Conservation (phyloP, 2,113 vertebrate genomes). For the Dipodomys stephensi region DNA sequence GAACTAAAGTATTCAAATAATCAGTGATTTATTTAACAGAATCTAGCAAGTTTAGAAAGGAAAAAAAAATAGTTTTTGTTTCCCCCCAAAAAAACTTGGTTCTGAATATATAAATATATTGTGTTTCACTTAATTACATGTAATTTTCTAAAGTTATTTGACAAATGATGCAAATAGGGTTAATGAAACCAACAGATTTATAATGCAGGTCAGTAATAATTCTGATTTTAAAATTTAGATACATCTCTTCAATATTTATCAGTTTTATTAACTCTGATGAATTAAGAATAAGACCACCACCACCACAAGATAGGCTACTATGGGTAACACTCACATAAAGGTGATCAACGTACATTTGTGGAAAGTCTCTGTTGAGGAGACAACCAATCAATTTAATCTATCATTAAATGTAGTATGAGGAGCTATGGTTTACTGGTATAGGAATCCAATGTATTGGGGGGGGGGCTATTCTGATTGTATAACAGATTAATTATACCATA, state of each 20-base stretch:
- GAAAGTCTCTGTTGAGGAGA: neutral
- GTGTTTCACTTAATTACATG: neutral
- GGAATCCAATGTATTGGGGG: neutral
- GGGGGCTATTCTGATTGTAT: neutral
- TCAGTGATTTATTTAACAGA: conserved; percentile 68
- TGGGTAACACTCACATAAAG: neutral
- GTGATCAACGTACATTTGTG: neutral
- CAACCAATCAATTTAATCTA: neutral
- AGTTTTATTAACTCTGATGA: neutral
- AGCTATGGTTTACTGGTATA: neutral
- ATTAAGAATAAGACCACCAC: neutral
- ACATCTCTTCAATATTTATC: neutral
- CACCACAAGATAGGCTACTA: neutral
- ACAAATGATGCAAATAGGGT: neutral
- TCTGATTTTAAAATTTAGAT: conserved; percentile 15
- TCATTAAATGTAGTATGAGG: neutral
- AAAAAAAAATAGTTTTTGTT: neutral
- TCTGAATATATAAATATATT: neutral
- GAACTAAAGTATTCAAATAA: conserved; percentile 63
- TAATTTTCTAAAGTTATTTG: neutral
- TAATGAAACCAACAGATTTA: neutral
- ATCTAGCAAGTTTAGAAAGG: neutral
- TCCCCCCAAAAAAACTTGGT: neutral
- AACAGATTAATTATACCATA: neutral
- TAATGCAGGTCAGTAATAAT: neutral